A percentile compares a stretch with the other conserved stretches of the same genome.
Conservation (phyloP, 1,140 invertebrate genomes). For the Andricus grossulariae region DNA sequence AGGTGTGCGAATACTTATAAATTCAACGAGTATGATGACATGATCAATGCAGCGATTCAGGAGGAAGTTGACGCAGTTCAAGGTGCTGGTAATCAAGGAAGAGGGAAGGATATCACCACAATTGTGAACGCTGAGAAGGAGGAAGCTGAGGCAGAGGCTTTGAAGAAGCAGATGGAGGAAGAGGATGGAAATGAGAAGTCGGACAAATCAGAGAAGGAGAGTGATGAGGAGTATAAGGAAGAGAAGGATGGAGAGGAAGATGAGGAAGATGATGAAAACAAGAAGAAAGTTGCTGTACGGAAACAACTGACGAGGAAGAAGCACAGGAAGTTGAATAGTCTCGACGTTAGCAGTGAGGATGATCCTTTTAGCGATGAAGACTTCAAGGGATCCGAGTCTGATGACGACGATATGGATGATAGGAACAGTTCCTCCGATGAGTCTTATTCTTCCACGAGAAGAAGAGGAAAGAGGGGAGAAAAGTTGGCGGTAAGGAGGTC, state of each 20-base stretch:
- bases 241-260: slow-evolving; percentile 76
- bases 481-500: slow-evolving; percentile 77
- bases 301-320: slow-evolving; percentile 79
- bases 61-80: slow-evolving; percentile 85
- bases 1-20: slow-evolving; percentile 86
- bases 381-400: slow-evolving; percentile 84
- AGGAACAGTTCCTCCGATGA: slow-evolving; percentile 78
- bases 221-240: slow-evolving; percentile 72
- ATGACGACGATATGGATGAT: slow-evolving; percentile 79
- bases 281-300: slow-evolving; percentile 56
- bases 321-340: slow-evolving; percentile 84
- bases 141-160: slow-evolving; percentile 73
- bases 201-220: slow-evolving; percentile 68
- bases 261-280: slow-evolving; percentile 62
- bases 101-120: slow-evolving; percentile 92
- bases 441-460: slow-evolving; percentile 73
- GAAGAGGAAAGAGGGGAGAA: slow-evolving; percentile 68
- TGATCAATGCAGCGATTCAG: slow-evolving; percentile 94
- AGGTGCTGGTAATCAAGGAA: slow-evolving; percentile 86
- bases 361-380: slow-evolving; percentile 90
- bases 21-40: slow-evolving; percentile 94
- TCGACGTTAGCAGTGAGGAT: slow-evolving; percentile 88
- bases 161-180: slow-evolving; percentile 56
- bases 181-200: slow-evolving; percentile 47
- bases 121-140: slow-evolving; percentile 90